Conservation (phyloP, 2,797 vertebrate species). For the Sebastes minor region DNA sequence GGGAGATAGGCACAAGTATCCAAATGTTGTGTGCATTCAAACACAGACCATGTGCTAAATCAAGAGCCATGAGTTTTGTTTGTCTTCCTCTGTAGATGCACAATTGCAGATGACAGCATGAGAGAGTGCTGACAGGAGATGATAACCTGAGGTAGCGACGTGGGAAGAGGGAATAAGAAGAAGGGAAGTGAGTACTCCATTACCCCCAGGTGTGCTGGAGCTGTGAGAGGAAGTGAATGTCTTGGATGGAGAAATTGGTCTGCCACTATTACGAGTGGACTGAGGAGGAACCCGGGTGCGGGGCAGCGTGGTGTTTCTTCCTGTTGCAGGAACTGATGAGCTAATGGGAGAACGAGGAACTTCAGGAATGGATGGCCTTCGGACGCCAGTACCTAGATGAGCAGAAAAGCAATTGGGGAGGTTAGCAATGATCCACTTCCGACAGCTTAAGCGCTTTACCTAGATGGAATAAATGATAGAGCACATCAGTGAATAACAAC, state of each 20-base stretch:
- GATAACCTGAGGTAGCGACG: constrained; percentile 35
- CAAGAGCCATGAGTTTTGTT: constrained; percentile 19
- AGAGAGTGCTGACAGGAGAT: constrained; percentile 22
- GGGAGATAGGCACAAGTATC: background rate
- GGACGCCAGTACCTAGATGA: constrained; percentile 69
- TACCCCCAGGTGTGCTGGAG: constrained; percentile 75
- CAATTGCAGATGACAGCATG: constrained; percentile 18
- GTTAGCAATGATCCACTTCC: constrained; percentile 41
- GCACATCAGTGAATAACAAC: constrained; percentile 44
- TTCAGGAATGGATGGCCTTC: constrained; percentile 48
- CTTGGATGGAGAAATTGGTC: constrained; percentile 63
- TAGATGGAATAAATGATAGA: constrained; percentile 62
- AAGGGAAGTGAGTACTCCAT: constrained; percentile 50
- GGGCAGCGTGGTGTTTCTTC: constrained; percentile 58
- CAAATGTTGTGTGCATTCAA: constrained; percentile 4
- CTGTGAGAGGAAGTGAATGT: constrained; percentile 59
- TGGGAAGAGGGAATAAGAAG: constrained; percentile 16
- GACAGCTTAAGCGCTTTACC: constrained; percentile 41
- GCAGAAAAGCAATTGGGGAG: constrained; percentile 56
- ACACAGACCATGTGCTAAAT: constrained; percentile 2
- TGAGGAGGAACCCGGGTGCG: constrained; percentile 46
- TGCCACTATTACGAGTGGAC: constrained; percentile 45
- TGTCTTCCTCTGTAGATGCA: constrained; percentile 31
- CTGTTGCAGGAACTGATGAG: constrained; percentile 56
- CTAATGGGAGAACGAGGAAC: constrained; percentile 64